A percentile compares a stretch with the other conserved stretches of the same genome.
Conservation (phyloP, 2,113 vertebrate genomes). For the Phylloscopus trochiloides region DNA sequence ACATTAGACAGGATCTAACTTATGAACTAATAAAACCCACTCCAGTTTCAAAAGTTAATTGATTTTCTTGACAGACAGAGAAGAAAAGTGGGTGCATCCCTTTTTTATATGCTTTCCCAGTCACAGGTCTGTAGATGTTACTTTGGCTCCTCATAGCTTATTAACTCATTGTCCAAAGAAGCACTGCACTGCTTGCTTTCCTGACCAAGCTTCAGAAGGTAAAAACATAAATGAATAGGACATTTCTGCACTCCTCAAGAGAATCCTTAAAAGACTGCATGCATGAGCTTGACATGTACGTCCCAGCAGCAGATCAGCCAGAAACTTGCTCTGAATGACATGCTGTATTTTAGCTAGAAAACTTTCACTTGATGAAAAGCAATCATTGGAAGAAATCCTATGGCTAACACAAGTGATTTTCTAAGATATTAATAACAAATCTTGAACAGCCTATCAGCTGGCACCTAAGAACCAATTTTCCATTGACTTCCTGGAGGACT, state of each 20-base stretch:
- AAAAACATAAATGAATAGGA: background rate
- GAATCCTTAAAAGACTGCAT: background rate
- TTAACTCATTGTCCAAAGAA: background rate
- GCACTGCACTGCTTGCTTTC: background rate
- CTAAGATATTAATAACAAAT: background rate
- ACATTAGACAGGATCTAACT: background rate
- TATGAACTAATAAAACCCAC: background rate
- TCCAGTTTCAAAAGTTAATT: background rate
- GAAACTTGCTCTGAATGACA: background rate
- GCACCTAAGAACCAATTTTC: background rate
- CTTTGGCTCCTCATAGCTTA: background rate
- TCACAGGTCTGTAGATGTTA: background rate
- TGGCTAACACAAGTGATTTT: background rate
- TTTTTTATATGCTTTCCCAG: background rate
- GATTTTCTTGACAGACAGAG: background rate
- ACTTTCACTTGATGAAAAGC: background rate
- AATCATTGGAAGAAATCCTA: background rate
- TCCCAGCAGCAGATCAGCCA: background rate
- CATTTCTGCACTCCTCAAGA: background rate
- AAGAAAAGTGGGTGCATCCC: background rate
- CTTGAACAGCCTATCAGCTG: background rate
- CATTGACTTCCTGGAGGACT: background rate
- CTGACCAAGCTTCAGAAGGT: background rate
- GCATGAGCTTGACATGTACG: background rate
- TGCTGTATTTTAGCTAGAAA: background rate